phyloP scores from a whole-genome alignment of 2,888 invertebrate genomes.

The Sarcophaga caerulescens region DNA sequence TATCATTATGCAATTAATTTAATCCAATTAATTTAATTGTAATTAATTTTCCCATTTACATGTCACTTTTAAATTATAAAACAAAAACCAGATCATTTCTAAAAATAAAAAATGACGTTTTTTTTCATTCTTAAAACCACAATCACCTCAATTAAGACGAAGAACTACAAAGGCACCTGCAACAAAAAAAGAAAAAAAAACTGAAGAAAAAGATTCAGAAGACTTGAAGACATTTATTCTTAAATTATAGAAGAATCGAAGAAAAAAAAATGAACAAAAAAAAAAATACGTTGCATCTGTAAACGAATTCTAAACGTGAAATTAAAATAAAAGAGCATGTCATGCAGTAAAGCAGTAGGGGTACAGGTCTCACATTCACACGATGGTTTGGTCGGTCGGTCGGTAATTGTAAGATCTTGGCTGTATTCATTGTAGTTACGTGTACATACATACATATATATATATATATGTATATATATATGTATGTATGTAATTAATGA shows the following conservation, averaged over 20 bases:
- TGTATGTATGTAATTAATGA: too few species aligned
- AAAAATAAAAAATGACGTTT: slow-evolving; percentile 23
- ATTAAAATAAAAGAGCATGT: slow-evolving; percentile 12
- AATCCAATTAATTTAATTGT: too few species aligned
- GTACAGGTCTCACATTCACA: slow-evolving; percentile 13
- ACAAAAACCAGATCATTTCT: slow-evolving; percentile 9
- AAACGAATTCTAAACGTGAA: slow-evolving; percentile 38
- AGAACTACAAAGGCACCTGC: slow-evolving; percentile 39
- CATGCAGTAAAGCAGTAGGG: neutral
- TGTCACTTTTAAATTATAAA: neutral
- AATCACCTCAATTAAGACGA: slow-evolving; percentile 1
- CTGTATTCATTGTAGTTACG: neutral
- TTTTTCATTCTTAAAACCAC: neutral
- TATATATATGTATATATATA: too few species aligned
- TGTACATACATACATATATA: too few species aligned
- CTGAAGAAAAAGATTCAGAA: neutral
- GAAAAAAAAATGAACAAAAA: neutral
- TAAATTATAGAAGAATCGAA: neutral
- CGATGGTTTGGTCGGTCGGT: neutral
- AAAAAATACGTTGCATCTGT: neutral
- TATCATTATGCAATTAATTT: too few species aligned
- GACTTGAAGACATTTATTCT: neutral
- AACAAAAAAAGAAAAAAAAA: neutral
- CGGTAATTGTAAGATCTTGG: slow-evolving; percentile 29
- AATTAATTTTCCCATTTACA: too few species aligned